Percentiles rank a stretch among this genome's conserved stretches.
Conservation (phyloP, 1,140 invertebrate species). For the Solenopsis fugax region DNA sequence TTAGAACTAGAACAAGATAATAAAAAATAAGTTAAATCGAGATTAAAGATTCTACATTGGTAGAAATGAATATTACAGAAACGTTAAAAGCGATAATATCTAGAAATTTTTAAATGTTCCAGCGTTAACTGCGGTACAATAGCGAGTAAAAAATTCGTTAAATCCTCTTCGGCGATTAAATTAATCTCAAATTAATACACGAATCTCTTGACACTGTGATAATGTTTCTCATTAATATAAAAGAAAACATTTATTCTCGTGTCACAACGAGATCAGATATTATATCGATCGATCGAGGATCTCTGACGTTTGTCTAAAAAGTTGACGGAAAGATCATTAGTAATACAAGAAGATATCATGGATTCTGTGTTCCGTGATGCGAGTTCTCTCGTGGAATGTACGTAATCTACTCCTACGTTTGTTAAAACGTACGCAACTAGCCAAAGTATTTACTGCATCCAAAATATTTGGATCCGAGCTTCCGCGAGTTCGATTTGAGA, state of each 20-base stretch:
- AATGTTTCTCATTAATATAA: neutral
- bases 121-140: conserved; percentile 5
- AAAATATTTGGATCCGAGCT: neutral
- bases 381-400: conserved; percentile 3
- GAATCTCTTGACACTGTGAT: conserved; percentile 10
- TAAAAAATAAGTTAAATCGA: no score
- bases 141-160: conserved; percentile 3
- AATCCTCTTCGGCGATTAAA: conserved; percentile 31
- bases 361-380: neutral
- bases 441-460: neutral
- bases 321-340: neutral
- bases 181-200: conserved; percentile 39
- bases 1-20: no score
- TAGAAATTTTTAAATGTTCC: conserved; percentile 7
- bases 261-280: neutral
- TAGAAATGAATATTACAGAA: neutral
- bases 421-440: neutral
- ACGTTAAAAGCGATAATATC: neutral
- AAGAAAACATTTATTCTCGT: neutral
- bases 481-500: neutral
- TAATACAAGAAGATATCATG: neutral
- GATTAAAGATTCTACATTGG: no score
- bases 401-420: no score
- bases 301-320: conserved; percentile 1
- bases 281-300: neutral